A percentile compares a stretch with the other conserved stretches of the same genome.
Conservation (phyloP, 2,888 invertebrate genomes). For the Bhutanitis thaidina region DNA sequence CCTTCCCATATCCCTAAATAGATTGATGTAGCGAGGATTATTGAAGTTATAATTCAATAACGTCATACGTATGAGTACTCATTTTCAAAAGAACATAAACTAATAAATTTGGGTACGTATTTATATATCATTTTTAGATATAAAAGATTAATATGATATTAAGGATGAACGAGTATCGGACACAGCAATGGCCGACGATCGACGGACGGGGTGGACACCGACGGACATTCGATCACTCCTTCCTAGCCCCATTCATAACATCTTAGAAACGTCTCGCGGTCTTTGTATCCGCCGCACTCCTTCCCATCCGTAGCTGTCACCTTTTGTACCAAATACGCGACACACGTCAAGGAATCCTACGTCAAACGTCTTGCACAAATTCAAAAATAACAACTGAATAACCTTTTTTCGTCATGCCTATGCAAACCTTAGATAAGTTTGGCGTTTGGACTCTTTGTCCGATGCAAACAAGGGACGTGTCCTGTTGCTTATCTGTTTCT, state of each 20-base stretch:
- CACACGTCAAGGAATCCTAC: constrained; percentile 50
- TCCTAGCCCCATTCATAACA: constrained; percentile 70
- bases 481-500: constrained; percentile 61
- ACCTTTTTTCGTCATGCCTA: constrained; percentile 63
- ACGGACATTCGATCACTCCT: constrained; percentile 73
- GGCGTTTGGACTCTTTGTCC: constrained; percentile 67
- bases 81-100: too few species aligned
- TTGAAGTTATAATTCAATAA: too few species aligned
- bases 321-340: constrained; percentile 57
- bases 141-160: constrained; percentile 16
- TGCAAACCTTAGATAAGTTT: constrained; percentile 73
- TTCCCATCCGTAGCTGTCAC: constrained; percentile 64
- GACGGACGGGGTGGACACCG: constrained; percentile 25
- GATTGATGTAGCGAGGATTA: too few species aligned
- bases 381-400: constrained; percentile 74
- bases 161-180: constrained; percentile 29
- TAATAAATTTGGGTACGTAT: background rate
- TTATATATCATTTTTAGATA: background rate
- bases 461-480: constrained; percentile 71
- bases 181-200: constrained; percentile 26
- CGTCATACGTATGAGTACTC: too few species aligned
- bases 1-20: too few species aligned
- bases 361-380: constrained; percentile 79
- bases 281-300: constrained; percentile 61
- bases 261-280: constrained; percentile 64